A percentile compares a stretch with the other conserved stretches of the same genome.
Evolutionary conservation across 2,113 vertebrate species (phyloP).

Genomic region (Cyprinodon brontotheroides): DNA sequence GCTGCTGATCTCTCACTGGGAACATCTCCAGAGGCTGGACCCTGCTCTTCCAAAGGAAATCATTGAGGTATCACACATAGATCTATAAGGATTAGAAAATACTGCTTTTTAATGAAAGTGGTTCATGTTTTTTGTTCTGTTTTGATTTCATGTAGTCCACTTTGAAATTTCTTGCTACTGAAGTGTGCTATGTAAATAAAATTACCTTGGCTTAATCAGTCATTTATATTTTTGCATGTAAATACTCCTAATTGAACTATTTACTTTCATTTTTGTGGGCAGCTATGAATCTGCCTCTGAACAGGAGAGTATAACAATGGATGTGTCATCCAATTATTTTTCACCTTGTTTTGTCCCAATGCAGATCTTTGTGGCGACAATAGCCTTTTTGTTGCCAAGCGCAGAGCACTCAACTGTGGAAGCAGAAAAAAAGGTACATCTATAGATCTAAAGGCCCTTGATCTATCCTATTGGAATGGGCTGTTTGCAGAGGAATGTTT

Average conservation of each 20-base stretch:
- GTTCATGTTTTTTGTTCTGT: not conserved
- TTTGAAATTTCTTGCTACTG: too few relatives aligned
- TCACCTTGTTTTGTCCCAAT: slow-evolving; percentile 64
- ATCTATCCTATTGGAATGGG: slow-evolving; percentile 61
- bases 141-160: too few relatives aligned
- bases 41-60: slow-evolving; percentile 89
- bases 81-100: not conserved
- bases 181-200: too few relatives aligned
- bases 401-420: slow-evolving; percentile 93
- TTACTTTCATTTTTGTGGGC: slow-evolving; percentile 35
- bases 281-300: slow-evolving; percentile 45
- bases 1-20: slow-evolving; percentile 92
- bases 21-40: slow-evolving; percentile 88
- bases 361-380: slow-evolving; percentile 97
- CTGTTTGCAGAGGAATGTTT: slow-evolving; percentile 74
- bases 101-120: not conserved
- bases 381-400: slow-evolving; percentile 94
- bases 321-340: slow-evolving; percentile 64
- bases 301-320: slow-evolving; percentile 34
- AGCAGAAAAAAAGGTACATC: slow-evolving; percentile 94
- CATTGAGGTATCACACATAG: slow-evolving; percentile 83
- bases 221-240: slow-evolving; percentile 12
- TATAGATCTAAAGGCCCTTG: slow-evolving; percentile 67
- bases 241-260: slow-evolving; percentile 2
- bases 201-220: not conserved